Percentiles rank a stretch among this genome's conserved stretches.
These are phyloP conservation scores for Geothlypis trichas DNA, from an alignment of 2,113 vertebrate genomes.

Conservation along the genomic window DNA sequence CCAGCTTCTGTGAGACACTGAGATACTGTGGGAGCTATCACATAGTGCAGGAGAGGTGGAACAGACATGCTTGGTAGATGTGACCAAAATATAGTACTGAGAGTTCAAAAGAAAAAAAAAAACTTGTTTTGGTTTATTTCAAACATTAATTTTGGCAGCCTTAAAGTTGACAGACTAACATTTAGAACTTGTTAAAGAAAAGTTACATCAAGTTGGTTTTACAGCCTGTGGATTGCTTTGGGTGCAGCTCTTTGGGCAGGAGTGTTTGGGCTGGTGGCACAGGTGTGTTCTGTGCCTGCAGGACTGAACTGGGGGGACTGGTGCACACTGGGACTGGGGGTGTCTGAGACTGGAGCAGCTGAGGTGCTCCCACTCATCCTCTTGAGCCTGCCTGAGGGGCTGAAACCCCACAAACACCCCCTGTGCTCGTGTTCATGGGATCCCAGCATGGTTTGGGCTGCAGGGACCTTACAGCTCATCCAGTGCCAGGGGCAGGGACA, in stretches of 20 bases:
- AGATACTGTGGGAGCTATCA: background rate
- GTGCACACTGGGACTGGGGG: rapidly evolving
- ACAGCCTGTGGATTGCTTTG: background rate
- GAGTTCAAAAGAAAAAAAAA: background rate
- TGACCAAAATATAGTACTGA: background rate
- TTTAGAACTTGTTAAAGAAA: background rate
- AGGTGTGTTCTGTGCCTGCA: background rate
- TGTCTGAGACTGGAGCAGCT: background rate
- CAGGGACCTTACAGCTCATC: background rate
- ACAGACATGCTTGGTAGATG: background rate
- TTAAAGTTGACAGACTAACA: background rate
- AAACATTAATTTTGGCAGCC: background rate
- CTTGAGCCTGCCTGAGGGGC: background rate
- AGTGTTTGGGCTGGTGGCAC: background rate
- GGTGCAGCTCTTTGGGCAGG: background rate
- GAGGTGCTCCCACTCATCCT: background rate
- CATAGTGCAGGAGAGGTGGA: background rate
- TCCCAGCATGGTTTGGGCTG: background rate
- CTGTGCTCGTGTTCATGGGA: rapidly evolving
- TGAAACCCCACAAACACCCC: background rate
- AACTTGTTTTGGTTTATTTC: background rate
- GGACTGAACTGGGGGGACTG: background rate
- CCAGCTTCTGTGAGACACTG: background rate
- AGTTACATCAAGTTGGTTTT: background rate
- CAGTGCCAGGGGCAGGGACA: background rate